Percentiles rank a stretch among this genome's conserved stretches.
Evolutionary conservation across 1,140 invertebrate species (phyloP).

Genomic region (Drosophila saltans): DNA sequence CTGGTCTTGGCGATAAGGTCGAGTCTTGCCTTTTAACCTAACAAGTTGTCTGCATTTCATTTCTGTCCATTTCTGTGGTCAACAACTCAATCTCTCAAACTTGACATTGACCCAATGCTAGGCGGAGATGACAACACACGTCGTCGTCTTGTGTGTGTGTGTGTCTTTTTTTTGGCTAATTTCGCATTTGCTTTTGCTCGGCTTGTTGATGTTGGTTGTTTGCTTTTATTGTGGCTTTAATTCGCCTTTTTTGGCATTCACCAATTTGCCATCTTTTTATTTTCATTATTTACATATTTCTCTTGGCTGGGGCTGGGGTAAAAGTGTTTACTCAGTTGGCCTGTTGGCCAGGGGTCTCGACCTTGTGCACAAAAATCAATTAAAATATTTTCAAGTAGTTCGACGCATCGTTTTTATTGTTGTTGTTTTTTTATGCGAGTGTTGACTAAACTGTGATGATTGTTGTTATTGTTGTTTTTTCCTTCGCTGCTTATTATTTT

Average conservation of each 20-base stretch:
- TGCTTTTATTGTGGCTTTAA: slow-evolving; percentile 61
- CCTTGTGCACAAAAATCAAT: slow-evolving; percentile 55
- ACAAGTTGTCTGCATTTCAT: slow-evolving; percentile 32
- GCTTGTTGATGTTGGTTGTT: slow-evolving; percentile 26
- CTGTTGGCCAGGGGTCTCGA: slow-evolving; percentile 47
- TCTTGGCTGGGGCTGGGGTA: slow-evolving; percentile 34
- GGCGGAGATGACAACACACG: slow-evolving; percentile 53
- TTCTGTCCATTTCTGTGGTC: slow-evolving; percentile 64
- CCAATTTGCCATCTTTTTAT: slow-evolving; percentile 58
- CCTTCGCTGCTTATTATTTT: slow-evolving; percentile 15
- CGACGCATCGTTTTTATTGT: slow-evolving; percentile 1
- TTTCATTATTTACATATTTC: slow-evolving; percentile 13
- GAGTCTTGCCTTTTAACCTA: slow-evolving; percentile 53
- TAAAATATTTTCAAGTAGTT: slow-evolving; percentile 42
- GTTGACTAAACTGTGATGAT: slow-evolving; percentile 4
- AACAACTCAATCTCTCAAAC: slow-evolving; percentile 59
- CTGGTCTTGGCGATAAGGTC: slow-evolving; percentile 18
- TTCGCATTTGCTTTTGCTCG: slow-evolving; percentile 34
- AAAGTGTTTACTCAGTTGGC: slow-evolving; percentile 51
- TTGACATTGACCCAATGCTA: slow-evolving; percentile 77
- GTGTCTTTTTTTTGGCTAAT: slow-evolving; percentile 54
- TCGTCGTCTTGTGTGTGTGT: not conserved
- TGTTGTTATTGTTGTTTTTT: too few relatives aligned
- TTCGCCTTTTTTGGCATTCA: slow-evolving; percentile 74
- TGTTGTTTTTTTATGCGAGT: slow-evolving; percentile 17